A percentile compares a stretch with the other conserved stretches of the same genome.
Conservation (phyloP, 37 sponge, comb jelly and placozoan species). For the Petrosia ficiformis region DNA sequence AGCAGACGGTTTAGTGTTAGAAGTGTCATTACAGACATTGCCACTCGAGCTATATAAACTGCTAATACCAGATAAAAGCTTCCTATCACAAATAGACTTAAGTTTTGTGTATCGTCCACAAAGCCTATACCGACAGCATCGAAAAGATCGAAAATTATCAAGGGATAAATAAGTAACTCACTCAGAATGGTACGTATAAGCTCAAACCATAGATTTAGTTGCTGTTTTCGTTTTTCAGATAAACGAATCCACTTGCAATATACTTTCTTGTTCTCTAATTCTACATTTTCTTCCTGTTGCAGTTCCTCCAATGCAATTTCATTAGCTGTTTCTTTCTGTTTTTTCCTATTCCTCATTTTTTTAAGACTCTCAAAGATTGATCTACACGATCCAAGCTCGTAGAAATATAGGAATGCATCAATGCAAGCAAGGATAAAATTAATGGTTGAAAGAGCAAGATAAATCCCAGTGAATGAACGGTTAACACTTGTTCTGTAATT, state of each 20-base stretch:
- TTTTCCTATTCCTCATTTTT: neutral
- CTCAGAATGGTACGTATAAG: slow-evolving; percentile 28
- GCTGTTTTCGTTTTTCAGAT: neutral
- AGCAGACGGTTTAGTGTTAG: slow-evolving; percentile 9
- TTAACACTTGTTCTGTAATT: neutral
- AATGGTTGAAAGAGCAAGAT: slow-evolving; percentile 20
- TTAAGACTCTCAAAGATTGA: neutral
- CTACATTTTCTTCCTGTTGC: slow-evolving; percentile 2
- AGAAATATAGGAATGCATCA: slow-evolving; percentile 50
- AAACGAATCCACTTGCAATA: neutral
- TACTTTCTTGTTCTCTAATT: neutral
- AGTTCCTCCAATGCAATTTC: neutral
- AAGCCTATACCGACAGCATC: slow-evolving; percentile 12
- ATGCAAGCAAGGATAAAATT: slow-evolving; percentile 23
- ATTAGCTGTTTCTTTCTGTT: neutral
- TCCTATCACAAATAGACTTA: slow-evolving; percentile 28
- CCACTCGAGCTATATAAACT: slow-evolving; percentile 44
- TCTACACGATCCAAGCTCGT: slow-evolving; percentile 20
- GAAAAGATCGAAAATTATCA: slow-evolving; percentile 52
- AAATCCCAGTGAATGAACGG: slow-evolving; percentile 8
- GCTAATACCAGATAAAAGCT: slow-evolving; percentile 25
- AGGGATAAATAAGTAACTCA: slow-evolving; percentile 40
- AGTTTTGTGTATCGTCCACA: neutral
- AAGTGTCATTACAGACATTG: slow-evolving; percentile 10
- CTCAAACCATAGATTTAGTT: slow-evolving; percentile 30